Percentiles rank a stretch among this genome's conserved stretches.
Conservation (phyloP, 2,797 vertebrate genomes). For the Euthynnus affinis region DNA sequence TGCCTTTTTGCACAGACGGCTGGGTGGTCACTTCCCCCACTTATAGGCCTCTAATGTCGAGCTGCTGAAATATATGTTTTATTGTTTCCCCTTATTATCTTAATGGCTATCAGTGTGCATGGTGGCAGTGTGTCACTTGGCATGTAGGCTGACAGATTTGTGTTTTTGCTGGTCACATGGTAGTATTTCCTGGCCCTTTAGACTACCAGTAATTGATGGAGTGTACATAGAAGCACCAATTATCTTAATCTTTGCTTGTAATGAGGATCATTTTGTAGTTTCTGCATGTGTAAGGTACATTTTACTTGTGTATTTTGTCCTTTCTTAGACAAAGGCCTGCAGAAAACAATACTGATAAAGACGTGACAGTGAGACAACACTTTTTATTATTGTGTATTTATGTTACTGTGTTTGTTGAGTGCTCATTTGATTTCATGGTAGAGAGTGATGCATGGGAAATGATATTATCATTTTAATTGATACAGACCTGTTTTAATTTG, state of each 20-base stretch:
- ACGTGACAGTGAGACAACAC: neutral
- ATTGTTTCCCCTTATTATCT: slow-evolving; percentile 66
- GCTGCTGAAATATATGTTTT: slow-evolving; percentile 52
- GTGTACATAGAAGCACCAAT: slow-evolving; percentile 20
- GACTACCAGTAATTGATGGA: slow-evolving; percentile 7
- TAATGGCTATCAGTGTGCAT: slow-evolving; percentile 55
- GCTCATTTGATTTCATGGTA: slow-evolving; percentile 13
- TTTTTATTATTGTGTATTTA: neutral
- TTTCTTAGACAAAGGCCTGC: slow-evolving; percentile 5
- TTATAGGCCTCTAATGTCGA: slow-evolving; percentile 52
- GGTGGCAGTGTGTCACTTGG: slow-evolving; percentile 46
- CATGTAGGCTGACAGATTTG: slow-evolving; percentile 36
- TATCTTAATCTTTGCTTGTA: slow-evolving; percentile 1
- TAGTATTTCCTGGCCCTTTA: neutral
- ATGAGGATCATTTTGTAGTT: slow-evolving; percentile 11
- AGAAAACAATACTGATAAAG: slow-evolving; percentile 10
- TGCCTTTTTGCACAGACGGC: slow-evolving; percentile 55
- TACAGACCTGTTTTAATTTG: neutral
- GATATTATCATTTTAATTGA: neutral
- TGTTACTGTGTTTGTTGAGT: slow-evolving; percentile 4
- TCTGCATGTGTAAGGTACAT: neutral
- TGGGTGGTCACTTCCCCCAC: slow-evolving; percentile 59
- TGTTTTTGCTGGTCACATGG: slow-evolving; percentile 22
- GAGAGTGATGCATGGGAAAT: neutral
- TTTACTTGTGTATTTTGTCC: slow-evolving; percentile 26